Conservation (phyloP, 1,140 invertebrate species). For the Panagrolaimus sp. region DNA sequence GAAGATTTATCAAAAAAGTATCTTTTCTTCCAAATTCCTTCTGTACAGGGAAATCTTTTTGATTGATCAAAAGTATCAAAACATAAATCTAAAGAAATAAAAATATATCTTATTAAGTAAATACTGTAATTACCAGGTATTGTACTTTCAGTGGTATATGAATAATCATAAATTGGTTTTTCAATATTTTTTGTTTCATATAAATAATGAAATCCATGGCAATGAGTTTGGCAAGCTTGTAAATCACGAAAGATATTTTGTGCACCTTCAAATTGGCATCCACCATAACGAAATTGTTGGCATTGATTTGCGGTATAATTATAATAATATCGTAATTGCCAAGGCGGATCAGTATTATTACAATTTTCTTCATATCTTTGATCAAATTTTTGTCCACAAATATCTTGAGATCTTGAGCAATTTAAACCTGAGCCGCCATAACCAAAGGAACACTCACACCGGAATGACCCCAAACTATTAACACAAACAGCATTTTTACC, state of each 20-base stretch:
- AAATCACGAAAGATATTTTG: conserved; percentile 47
- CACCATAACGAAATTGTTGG: conserved; percentile 52
- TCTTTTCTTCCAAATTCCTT: conserved; percentile 28
- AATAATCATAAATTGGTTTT: no score
- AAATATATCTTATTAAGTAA: neutral
- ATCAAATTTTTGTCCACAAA: conserved; percentile 40
- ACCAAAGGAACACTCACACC: conserved; percentile 39
- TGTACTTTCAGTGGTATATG: no score
- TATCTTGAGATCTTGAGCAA: conserved; percentile 33
- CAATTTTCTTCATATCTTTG: conserved; percentile 39
- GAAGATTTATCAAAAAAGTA: conserved; percentile 30
- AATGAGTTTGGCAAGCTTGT: conserved; percentile 31
- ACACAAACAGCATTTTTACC: conserved; percentile 29
- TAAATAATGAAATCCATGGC: conserved; percentile 10
- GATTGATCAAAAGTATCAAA: conserved; percentile 45
- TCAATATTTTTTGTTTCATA: no score
- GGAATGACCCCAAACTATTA: conserved; percentile 35
- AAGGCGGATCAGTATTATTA: conserved; percentile 20
- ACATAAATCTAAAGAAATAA: conserved; percentile 30
- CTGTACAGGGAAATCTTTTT: conserved; percentile 27
- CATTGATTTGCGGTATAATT: conserved; percentile 15
- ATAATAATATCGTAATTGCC: conserved; percentile 36
- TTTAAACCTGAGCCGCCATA: conserved; percentile 42
- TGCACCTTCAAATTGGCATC: conserved; percentile 35
- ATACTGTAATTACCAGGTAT: no score